Conservation (phyloP, 1,140 invertebrate genomes). For the Drusus annulatus region DNA sequence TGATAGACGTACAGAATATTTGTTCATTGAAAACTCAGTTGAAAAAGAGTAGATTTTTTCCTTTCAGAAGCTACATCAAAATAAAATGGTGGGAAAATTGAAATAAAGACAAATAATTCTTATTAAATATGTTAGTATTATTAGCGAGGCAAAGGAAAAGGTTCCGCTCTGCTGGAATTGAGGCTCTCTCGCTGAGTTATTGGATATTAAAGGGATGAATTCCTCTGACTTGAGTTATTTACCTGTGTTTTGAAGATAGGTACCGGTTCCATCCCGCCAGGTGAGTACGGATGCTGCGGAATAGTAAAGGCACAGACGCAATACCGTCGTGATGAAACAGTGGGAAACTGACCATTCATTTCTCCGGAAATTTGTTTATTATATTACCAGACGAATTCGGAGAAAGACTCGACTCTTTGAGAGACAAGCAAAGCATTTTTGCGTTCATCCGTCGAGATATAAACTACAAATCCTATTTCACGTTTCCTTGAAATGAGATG, state of each 20-base stretch:
- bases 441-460: too few relatives aligned
- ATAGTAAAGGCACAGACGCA: neutral
- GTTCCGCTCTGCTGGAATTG: neutral
- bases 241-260: conserved; percentile 13
- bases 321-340: conserved; percentile 1
- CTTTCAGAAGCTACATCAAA: too few relatives aligned
- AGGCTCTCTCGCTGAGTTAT: neutral
- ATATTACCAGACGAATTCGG: neutral
- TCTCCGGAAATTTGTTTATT: conserved; percentile 11
- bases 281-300: neutral
- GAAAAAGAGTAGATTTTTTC: too few relatives aligned
- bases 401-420: neutral
- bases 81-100: too few relatives aligned
- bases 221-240: conserved; percentile 22
- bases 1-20: too few relatives aligned
- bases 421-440: too few relatives aligned
- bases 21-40: too few relatives aligned
- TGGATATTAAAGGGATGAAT: conserved; percentile 22
- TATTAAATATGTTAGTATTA: too few relatives aligned
- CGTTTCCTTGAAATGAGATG: too few relatives aligned
- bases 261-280: neutral
- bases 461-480: too few relatives aligned
- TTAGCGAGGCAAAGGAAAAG: neutral
- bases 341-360: neutral
- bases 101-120: too few relatives aligned